Percentiles rank a stretch among this genome's conserved stretches.
These are phyloP conservation scores for Tragelaphus imberbis DNA, from an alignment of 2,113 vertebrate species.

Conservation along the genomic window DNA sequence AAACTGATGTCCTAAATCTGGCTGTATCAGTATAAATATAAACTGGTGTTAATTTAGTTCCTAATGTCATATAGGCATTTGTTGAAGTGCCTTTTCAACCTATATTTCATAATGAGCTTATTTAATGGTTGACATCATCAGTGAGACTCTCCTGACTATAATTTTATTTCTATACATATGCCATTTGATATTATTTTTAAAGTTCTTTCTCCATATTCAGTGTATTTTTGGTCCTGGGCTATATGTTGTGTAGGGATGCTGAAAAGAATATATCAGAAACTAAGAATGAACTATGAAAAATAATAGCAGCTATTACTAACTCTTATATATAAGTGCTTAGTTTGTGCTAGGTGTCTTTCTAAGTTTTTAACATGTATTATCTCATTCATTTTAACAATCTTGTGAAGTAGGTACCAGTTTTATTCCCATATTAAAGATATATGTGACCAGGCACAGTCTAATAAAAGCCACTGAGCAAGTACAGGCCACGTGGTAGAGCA, in stretches of 20 bases:
- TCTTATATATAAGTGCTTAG: not conserved
- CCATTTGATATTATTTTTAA: not conserved
- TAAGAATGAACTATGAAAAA: not conserved
- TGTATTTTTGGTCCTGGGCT: not conserved
- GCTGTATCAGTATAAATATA: not conserved
- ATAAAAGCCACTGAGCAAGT: not conserved
- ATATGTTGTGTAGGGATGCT: not conserved
- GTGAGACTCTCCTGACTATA: not conserved
- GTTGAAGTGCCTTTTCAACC: not conserved
- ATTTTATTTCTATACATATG: not conserved
- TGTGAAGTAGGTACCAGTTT: not conserved
- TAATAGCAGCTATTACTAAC: not conserved
- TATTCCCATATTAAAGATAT: not conserved
- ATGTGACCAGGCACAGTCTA: not conserved
- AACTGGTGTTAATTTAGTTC: not conserved
- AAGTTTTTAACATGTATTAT: not conserved
- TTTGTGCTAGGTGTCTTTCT: not conserved
- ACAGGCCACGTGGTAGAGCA: not conserved
- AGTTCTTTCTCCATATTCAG: not conserved
- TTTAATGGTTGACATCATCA: not conserved
- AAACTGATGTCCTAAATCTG: not conserved
- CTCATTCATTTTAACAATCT: not conserved
- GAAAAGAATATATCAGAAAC: not conserved
- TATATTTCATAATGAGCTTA: not conserved
- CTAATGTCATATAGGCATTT: not conserved